Percentiles rank a stretch among this genome's conserved stretches.
phyloP scores from a whole-genome alignment of 2,797 vertebrate genomes.

The Hippoglossus hippoglossus region DNA sequence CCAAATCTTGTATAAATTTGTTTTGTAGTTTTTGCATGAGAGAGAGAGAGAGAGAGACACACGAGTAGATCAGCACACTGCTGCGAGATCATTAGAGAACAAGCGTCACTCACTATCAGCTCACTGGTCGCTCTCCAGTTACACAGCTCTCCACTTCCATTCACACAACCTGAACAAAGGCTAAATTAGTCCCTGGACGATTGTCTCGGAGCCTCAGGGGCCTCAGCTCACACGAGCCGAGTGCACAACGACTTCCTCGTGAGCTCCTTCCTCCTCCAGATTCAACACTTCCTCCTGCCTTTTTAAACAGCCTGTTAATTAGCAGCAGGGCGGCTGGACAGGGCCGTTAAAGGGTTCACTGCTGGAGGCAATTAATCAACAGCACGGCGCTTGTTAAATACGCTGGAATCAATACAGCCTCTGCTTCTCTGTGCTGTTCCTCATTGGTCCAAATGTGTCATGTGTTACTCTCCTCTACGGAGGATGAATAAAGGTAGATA shows the following conservation, averaged over 20 bases:
- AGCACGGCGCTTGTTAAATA: conserved; percentile 32
- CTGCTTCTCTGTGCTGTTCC: conserved; percentile 14
- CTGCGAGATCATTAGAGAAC: conserved; percentile 66
- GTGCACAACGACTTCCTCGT: conserved; percentile 55
- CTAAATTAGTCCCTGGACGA: conserved; percentile 61
- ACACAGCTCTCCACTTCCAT: conserved; percentile 42
- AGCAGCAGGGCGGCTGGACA: conserved; percentile 49
- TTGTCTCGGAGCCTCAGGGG: conserved; percentile 43
- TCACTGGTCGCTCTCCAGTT: conserved; percentile 50
- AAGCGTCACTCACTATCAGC: conserved; percentile 37
- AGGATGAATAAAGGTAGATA: no score
- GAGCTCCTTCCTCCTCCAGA: conserved; percentile 42
- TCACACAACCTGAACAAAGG: conserved; percentile 67
- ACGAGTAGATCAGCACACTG: conserved; percentile 50
- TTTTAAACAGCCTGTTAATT: conserved; percentile 61
- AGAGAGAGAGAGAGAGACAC: not conserved
- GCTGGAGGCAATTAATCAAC: conserved; percentile 61
- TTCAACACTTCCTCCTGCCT: conserved; percentile 46
- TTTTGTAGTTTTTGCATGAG: not conserved
- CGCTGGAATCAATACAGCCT: conserved; percentile 46
- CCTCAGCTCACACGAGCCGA: conserved; percentile 21
- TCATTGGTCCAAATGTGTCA: conserved; percentile 4
- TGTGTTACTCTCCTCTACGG: not conserved
- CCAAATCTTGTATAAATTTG: no score
- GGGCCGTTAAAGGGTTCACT: conserved; percentile 53